Evolutionary conservation across 1,140 invertebrate genomes (phyloP).

Genomic region (Octopus bimaculoides): DNA sequence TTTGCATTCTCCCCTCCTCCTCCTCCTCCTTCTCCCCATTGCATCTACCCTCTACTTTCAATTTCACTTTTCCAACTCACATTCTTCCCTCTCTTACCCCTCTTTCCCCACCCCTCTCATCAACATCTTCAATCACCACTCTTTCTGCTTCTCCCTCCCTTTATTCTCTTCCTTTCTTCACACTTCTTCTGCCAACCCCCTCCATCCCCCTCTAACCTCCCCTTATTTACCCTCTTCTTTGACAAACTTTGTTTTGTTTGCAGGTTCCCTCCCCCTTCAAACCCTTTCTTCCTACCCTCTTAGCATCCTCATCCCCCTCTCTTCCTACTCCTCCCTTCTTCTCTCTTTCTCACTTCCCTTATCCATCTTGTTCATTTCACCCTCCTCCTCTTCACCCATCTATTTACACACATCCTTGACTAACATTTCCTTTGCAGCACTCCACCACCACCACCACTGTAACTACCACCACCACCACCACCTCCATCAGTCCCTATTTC

Average conservation of each 20-base stretch:
- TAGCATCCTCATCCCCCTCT: background rate
- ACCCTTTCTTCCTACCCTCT: background rate
- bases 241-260: background rate
- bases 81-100: background rate
- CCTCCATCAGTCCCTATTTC: no score
- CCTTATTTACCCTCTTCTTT: background rate
- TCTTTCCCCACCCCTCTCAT: background rate
- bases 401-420: no score
- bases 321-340: background rate
- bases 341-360: background rate
- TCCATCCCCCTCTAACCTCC: background rate
- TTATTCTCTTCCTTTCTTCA: background rate
- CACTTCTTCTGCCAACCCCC: background rate
- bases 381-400: background rate
- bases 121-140: no score
- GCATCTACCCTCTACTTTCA: no score
- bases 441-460: no score
- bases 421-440: no score
- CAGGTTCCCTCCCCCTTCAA: background rate
- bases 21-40: background rate
- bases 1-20: background rate
- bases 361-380: background rate
- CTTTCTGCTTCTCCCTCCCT: background rate
- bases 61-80: background rate
- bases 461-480: no score